Percentiles rank a stretch among this genome's conserved stretches.
Conservation (phyloP, 2,113 vertebrate genomes). For the Desmodus rotundus region DNA sequence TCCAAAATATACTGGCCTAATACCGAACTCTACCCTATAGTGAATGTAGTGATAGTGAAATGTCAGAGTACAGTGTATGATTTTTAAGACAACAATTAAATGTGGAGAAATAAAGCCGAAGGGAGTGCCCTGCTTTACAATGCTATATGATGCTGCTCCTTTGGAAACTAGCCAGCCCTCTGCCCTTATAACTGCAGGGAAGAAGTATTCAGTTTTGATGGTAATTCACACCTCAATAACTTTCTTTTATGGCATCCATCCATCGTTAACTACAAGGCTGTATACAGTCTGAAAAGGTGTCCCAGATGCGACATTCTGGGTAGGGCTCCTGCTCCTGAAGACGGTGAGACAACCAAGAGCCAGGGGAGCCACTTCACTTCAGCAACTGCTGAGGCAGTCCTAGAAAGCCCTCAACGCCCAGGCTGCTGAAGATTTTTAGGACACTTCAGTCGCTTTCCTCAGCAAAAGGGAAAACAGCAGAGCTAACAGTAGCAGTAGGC, state of each 20-base stretch:
- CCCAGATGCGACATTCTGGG: neutral
- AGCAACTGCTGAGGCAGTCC: neutral
- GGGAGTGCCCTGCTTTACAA: neutral
- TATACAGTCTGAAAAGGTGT: neutral
- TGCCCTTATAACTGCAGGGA: neutral
- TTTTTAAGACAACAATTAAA: conserved; percentile 33
- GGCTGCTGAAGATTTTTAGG: neutral
- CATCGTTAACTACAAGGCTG: neutral
- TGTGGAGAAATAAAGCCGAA: neutral
- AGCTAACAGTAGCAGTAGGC: neutral
- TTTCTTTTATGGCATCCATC: conserved; percentile 4
- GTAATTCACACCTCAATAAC: conserved; percentile 1
- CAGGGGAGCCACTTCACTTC: neutral
- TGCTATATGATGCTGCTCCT: neutral
- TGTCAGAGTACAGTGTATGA: neutral
- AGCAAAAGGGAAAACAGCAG: neutral
- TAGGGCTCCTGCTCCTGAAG: neutral
- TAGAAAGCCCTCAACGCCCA: neutral
- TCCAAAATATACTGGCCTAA: conserved; percentile 2
- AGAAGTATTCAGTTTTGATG: conserved; percentile 25
- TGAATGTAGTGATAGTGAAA: neutral
- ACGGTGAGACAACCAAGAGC: neutral
- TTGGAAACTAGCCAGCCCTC: neutral
- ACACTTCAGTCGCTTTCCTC: neutral
- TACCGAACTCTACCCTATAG: neutral